phyloP scores from a whole-genome alignment of 2,113 vertebrate genomes.

The Eurypyga helias region DNA sequence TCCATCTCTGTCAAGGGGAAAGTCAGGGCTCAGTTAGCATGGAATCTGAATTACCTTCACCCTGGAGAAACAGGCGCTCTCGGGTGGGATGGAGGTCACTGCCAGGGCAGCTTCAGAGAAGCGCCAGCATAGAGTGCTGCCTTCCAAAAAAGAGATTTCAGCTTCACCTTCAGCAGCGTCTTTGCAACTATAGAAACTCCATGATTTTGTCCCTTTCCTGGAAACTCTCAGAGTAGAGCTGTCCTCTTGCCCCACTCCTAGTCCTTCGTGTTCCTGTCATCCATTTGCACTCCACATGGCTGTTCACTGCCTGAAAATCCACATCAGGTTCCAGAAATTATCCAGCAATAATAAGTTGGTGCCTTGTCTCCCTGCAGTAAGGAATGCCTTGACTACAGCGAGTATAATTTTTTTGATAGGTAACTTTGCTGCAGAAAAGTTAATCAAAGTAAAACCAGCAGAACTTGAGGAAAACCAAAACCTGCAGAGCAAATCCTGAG shows the following conservation, averaged over 20 bases:
- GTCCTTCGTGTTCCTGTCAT: fast-evolving
- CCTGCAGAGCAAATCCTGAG: neutral
- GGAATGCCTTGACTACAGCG: fast-evolving
- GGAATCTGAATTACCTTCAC: constrained; percentile 40
- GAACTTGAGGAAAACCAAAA: neutral
- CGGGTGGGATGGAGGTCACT: constrained; percentile 40
- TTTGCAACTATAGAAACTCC: neutral
- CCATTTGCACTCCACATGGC: neutral
- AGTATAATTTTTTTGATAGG: neutral
- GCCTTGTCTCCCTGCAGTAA: neutral
- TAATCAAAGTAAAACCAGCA: neutral
- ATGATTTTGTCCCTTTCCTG: neutral
- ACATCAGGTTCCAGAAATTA: neutral
- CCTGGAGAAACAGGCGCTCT: constrained; percentile 7
- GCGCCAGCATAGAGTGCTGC: neutral
- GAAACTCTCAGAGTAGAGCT: neutral
- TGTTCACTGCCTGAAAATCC: neutral
- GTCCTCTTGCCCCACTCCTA: neutral
- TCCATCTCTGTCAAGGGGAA: constrained; percentile 62
- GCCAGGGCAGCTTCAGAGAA: constrained; percentile 9
- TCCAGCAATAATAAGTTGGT: neutral
- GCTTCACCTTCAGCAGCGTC: neutral
- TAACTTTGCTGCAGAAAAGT: neutral
- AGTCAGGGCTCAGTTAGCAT: constrained; percentile 59
- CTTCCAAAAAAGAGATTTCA: neutral